Conservation (phyloP, 2,888 invertebrate genomes). For the Oligia latruncula region DNA sequence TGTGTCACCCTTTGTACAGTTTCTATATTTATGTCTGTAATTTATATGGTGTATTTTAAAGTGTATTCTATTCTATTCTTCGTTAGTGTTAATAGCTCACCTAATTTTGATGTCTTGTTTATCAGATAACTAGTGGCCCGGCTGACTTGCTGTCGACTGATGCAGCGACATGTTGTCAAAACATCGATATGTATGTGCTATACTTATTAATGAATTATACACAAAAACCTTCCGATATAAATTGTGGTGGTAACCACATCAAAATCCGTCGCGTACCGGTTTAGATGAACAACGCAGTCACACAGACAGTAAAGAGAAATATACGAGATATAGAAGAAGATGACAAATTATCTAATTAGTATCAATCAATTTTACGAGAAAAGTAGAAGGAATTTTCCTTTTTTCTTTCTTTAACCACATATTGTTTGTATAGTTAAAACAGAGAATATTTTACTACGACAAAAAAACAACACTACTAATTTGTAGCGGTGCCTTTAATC, state of each 20-base stretch:
- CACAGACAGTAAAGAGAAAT: too few relatives aligned
- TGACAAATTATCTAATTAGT: neutral
- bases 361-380: too few relatives aligned
- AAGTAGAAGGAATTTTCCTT: neutral
- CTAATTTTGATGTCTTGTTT: neutral
- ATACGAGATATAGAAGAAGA: neutral
- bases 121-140: neutral
- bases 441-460: neutral
- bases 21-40: too few relatives aligned
- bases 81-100: neutral
- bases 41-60: too few relatives aligned
- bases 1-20: too few relatives aligned
- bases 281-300: neutral
- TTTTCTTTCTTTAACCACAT: neutral
- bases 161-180: neutral
- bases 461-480: conserved; percentile 19
- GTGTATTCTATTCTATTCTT: neutral
- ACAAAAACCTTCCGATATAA: neutral
- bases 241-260: neutral
- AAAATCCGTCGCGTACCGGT: neutral
- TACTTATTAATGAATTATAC: neutral
- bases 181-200: neutral
- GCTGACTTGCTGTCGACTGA: neutral
- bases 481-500: conserved; percentile 8
- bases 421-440: too few relatives aligned